Conservation (phyloP, 30 jellyfish, hydroid and myxozoan species). For the Aurelia coerulea region DNA sequence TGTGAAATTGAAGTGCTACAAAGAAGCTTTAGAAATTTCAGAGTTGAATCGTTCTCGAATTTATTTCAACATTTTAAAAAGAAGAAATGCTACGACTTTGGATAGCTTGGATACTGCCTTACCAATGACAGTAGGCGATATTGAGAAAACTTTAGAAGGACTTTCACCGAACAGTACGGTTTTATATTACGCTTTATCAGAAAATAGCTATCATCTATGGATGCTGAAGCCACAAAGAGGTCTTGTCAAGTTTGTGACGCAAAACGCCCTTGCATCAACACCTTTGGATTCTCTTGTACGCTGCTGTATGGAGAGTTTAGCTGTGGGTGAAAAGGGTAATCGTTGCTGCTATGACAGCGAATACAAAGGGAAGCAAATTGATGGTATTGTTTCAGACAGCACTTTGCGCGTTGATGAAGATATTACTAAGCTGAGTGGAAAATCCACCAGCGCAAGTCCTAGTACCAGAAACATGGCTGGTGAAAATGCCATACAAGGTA, state of each 20-base stretch:
- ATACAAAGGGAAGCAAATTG: conserved; percentile 4
- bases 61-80: conserved; percentile 18
- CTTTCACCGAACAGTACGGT: conserved; percentile 19
- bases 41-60: conserved; percentile 55
- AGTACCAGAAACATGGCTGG: neutral
- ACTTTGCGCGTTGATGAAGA: neutral
- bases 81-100: conserved; percentile 12
- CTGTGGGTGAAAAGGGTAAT: conserved; percentile 53
- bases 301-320: conserved; percentile 33
- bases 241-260: conserved; percentile 30
- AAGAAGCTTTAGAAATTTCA: conserved; percentile 66
- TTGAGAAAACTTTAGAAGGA: neutral
- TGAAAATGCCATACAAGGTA: neutral
- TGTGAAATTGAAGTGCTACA: conserved; percentile 38
- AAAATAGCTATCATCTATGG: conserved; percentile 52
- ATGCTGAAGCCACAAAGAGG: conserved; percentile 61
- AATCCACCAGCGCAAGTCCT: neutral
- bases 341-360: conserved; percentile 62
- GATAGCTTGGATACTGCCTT: neutral
- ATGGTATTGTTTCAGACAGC: neutral
- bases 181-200: conserved; percentile 35
- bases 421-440: neutral
- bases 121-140: conserved; percentile 27
- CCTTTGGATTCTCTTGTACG: conserved; percentile 51
- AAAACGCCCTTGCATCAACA: conserved; percentile 33